phyloP scores from a whole-genome alignment of 2,113 vertebrate species.

The Phrynocephalus versicolor region DNA sequence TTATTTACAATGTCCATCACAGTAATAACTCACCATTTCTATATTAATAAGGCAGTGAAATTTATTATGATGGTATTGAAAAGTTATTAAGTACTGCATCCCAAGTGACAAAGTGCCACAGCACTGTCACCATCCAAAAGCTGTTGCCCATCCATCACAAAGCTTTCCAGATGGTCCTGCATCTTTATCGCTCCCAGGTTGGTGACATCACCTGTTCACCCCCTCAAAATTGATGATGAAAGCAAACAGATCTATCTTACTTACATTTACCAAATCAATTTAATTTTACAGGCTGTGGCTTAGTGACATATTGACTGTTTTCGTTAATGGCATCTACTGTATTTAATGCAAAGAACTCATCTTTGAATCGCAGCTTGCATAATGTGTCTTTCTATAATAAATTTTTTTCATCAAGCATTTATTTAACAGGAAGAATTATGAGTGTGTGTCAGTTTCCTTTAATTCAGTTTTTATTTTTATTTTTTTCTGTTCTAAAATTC shows the following conservation, averaged over 20 bases:
- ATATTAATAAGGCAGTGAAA: slow-evolving; percentile 95
- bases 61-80: slow-evolving; percentile 96
- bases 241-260: slow-evolving; percentile 99
- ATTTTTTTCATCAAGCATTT: slow-evolving; percentile 92
- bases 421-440: slow-evolving; percentile 98
- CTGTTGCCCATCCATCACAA: slow-evolving; percentile 90
- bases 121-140: slow-evolving; percentile 88
- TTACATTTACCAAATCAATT: slow-evolving; percentile 99
- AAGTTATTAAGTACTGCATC: slow-evolving; percentile 90
- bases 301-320: slow-evolving; percentile 99
- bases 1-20: slow-evolving; percentile 92
- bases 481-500: slow-evolving; percentile 46
- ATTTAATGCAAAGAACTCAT: slow-evolving; percentile 98
- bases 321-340: slow-evolving; percentile 95
- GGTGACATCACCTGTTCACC: slow-evolving; percentile 97
- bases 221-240: slow-evolving; percentile 98
- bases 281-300: slow-evolving; percentile 96
- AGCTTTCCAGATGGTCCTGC: slow-evolving; percentile 90
- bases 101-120: slow-evolving; percentile 92
- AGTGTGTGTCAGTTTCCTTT: slow-evolving; percentile 83
- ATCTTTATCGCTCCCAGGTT: slow-evolving; percentile 95
- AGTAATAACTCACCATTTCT: slow-evolving; percentile 94
- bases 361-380: slow-evolving; percentile 91
- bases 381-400: slow-evolving; percentile 97
- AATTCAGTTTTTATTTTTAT: slow-evolving; percentile 86